Percentiles rank a stretch among this genome's conserved stretches.
These are phyloP conservation scores for Pampusana beccarii DNA, from an alignment of 2,113 vertebrate species.

Conservation along the genomic window DNA sequence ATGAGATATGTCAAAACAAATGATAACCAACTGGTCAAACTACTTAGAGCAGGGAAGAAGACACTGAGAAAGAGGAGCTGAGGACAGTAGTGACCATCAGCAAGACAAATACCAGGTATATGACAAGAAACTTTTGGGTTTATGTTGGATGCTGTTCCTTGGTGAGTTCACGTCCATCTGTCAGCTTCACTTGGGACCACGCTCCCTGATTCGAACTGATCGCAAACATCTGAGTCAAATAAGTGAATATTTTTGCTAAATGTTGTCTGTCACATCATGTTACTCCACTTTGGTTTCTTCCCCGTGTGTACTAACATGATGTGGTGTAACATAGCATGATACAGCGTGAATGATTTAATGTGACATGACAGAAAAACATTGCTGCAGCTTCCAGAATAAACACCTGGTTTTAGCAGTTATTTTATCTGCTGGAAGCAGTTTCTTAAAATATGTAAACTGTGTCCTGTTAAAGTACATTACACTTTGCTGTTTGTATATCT, in stretches of 20 bases:
- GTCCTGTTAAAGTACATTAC: neutral
- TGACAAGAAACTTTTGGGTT: neutral
- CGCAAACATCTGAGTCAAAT: constrained; percentile 13
- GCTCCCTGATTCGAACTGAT: constrained; percentile 45
- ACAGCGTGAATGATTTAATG: neutral
- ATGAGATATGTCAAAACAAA: constrained; percentile 2
- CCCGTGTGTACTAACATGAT: neutral
- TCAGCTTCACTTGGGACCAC: neutral
- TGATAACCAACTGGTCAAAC: neutral
- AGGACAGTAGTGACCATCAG: neutral
- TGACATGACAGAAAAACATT: neutral
- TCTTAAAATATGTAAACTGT: neutral
- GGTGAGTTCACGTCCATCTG: neutral
- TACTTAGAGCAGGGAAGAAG: neutral
- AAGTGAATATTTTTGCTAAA: constrained; percentile 51
- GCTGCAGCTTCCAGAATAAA: neutral
- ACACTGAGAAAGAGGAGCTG: neutral
- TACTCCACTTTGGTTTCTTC: neutral
- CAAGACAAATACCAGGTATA: neutral
- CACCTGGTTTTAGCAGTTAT: constrained; percentile 18
- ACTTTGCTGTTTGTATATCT: neutral
- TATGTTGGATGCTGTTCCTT: neutral
- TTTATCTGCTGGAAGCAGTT: neutral
- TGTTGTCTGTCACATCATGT: constrained; percentile 66
- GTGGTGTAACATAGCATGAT: neutral